phyloP scores from a whole-genome alignment of 2,113 vertebrate genomes.

The Vimba vimba region DNA sequence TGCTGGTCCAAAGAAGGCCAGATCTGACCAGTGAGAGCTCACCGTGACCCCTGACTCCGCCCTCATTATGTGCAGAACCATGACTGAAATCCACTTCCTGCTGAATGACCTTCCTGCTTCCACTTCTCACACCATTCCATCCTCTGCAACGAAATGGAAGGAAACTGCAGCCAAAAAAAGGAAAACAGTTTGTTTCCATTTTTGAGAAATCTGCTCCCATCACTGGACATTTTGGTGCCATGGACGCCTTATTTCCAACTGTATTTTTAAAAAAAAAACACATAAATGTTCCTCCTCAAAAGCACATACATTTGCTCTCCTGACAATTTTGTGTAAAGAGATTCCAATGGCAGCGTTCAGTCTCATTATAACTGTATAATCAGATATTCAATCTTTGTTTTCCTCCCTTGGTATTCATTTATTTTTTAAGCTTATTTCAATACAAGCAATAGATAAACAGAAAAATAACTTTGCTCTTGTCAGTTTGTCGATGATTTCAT shows the following conservation, averaged over 20 bases:
- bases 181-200: slow-evolving; percentile 19
- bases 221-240: slow-evolving; percentile 60
- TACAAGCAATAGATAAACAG: slow-evolving; percentile 59
- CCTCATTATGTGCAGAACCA: slow-evolving; percentile 50
- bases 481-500: slow-evolving; percentile 49
- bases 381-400: slow-evolving; percentile 46
- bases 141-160: slow-evolving; percentile 28
- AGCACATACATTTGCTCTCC: slow-evolving; percentile 69
- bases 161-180: slow-evolving; percentile 31
- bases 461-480: slow-evolving; percentile 48
- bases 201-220: slow-evolving; percentile 47
- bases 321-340: slow-evolving; percentile 54
- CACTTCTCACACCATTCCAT: slow-evolving; percentile 34
- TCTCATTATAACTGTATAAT: slow-evolving; percentile 52
- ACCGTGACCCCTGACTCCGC: slow-evolving; percentile 9
- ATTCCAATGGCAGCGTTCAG: slow-evolving; percentile 53
- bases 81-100: slow-evolving; percentile 57
- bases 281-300: slow-evolving; percentile 60
- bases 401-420: slow-evolving; percentile 30
- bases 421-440: slow-evolving; percentile 54
- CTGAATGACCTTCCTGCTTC: slow-evolving; percentile 47
- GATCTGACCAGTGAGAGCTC: slow-evolving; percentile 78
- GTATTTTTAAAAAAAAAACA: slow-evolving; percentile 44
- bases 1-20: slow-evolving; percentile 84
- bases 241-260: slow-evolving; percentile 62